These are phyloP conservation scores for Thinocorus orbignyianus DNA, from an alignment of 2,113 vertebrate genomes.

Conservation along the genomic window DNA sequence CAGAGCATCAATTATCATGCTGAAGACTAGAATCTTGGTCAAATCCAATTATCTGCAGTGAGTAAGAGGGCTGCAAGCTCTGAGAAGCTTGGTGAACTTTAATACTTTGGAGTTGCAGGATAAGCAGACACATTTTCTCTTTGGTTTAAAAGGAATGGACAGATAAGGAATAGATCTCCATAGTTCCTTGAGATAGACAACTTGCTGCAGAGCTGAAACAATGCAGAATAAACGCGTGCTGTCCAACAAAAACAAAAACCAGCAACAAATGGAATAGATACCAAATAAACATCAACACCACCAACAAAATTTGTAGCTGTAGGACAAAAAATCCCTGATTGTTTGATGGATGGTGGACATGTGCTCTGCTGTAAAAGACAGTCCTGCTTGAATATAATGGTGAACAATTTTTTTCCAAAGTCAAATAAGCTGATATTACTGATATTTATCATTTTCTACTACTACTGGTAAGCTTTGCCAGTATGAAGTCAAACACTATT, in stretches of 20 bases:
- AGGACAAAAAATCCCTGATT: not conserved
- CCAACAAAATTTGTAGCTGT: not conserved
- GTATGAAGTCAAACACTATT: not conserved
- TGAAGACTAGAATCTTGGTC: conserved; percentile 16
- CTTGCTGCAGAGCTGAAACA: not conserved
- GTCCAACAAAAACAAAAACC: not conserved
- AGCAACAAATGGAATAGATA: not conserved
- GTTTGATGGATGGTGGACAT: not conserved
- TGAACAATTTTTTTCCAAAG: not conserved
- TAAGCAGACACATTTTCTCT: not conserved
- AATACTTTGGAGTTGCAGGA: not conserved
- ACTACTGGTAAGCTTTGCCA: not conserved
- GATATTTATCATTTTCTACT: not conserved
- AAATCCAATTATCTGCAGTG: conserved; percentile 9
- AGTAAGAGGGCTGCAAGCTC: not conserved
- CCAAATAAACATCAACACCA: not conserved
- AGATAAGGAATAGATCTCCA: not conserved
- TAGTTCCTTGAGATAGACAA: not conserved
- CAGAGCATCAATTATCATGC: conserved; percentile 26
- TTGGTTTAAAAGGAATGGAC: not conserved
- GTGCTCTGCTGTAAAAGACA: not conserved
- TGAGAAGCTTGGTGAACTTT: not conserved
- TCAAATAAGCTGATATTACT: not conserved
- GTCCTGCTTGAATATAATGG: not conserved
- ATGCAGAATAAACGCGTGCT: not conserved